Evolutionary conservation across 2,797 vertebrate species (phyloP).

Genomic region (Triplophysa yarkandensis): DNA sequence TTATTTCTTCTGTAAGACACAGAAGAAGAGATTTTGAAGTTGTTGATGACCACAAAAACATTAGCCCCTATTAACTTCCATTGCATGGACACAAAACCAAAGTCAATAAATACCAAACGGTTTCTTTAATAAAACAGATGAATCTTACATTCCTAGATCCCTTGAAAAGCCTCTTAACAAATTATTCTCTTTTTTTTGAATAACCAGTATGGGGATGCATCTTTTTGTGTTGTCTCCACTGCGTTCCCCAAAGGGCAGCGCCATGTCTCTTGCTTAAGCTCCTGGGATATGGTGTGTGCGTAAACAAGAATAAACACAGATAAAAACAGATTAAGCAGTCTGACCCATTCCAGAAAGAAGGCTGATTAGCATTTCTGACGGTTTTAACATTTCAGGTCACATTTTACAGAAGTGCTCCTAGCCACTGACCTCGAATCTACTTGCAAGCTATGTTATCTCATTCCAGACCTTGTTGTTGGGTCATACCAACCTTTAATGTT

Average conservation of each 20-base stretch:
- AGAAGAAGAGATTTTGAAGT: no score
- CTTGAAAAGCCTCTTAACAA: not conserved
- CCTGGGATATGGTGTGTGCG: constrained; percentile 12
- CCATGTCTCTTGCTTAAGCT: not conserved
- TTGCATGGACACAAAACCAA: no score
- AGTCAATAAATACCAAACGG: no score
- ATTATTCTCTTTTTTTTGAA: constrained; percentile 2
- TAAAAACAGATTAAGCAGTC: constrained; percentile 27
- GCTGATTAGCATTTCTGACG: constrained; percentile 24
- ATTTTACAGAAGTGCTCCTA: constrained; percentile 34
- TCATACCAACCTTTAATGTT: constrained; percentile 1
- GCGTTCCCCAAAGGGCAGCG: constrained; percentile 11
- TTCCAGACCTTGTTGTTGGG: not conserved
- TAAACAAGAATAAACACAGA: constrained; percentile 6
- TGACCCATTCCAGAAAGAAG: not conserved
- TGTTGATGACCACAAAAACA: no score
- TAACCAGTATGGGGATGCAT: not conserved
- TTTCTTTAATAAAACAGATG: no score
- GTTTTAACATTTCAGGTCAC: not conserved
- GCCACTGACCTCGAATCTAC: constrained; percentile 25
- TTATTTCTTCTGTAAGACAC: no score
- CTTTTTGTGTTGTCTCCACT: not conserved
- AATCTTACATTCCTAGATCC: not conserved
- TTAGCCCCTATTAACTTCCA: no score
- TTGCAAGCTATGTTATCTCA: constrained; percentile 26